Percentiles rank a stretch among this genome's conserved stretches.
Conservation (phyloP, 2,113 vertebrate genomes). For the Boulengerochromis microlepis region DNA sequence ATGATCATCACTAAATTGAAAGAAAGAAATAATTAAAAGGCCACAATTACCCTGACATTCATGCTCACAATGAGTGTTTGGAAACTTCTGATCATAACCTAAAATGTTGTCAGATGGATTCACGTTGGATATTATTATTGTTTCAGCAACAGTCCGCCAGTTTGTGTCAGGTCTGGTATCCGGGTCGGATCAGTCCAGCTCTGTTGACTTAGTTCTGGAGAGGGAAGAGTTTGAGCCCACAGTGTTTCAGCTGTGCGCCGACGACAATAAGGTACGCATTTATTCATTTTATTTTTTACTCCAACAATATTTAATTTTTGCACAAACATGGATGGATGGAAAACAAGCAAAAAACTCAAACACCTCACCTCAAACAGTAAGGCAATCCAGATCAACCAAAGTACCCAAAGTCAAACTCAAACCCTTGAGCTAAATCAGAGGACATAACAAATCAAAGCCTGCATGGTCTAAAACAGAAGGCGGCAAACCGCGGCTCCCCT, state of each 20-base stretch:
- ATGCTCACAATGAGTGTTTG: not conserved
- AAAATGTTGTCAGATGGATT: not conserved
- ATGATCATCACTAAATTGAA: too few relatives aligned
- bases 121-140: not conserved
- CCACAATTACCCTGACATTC: accelerated
- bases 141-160: accelerated
- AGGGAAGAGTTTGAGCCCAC: constrained; percentile 68
- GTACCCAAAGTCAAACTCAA: not conserved
- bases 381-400: accelerated
- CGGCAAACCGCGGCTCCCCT: not conserved
- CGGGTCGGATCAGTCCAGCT: accelerated
- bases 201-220: constrained; percentile 5
- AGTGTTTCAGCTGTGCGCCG: constrained; percentile 80
- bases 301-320: accelerated
- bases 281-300: accelerated
- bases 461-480: not conserved
- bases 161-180: not conserved
- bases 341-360: not conserved
- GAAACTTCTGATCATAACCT: accelerated
- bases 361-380: too few relatives aligned
- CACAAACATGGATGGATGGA: not conserved
- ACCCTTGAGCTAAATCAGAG: not conserved
- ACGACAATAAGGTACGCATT: constrained; percentile 14
- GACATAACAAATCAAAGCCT: not conserved
- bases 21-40: not conserved